Conservation (phyloP, 2,888 invertebrate genomes). For the Ganaspis brasiliensis region DNA sequence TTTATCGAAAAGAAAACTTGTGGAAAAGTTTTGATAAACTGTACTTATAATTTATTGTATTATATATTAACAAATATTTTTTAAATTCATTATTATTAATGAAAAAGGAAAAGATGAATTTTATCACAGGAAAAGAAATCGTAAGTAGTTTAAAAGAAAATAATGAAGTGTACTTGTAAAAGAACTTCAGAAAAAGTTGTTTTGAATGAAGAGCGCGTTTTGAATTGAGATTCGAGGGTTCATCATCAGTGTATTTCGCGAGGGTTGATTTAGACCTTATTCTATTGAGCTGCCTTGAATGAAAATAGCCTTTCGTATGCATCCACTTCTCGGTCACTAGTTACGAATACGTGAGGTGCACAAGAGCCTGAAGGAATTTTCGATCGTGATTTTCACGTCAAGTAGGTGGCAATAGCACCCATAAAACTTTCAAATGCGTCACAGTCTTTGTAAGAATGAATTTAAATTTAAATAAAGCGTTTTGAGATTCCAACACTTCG, state of each 20-base stretch:
- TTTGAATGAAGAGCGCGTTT: neutral
- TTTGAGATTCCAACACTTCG: neutral
- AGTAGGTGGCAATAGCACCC: neutral
- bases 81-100: too few relatives aligned
- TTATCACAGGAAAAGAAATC: too few relatives aligned
- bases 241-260: neutral
- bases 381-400: constrained; percentile 28
- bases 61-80: too few relatives aligned
- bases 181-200: neutral
- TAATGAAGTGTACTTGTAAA: neutral
- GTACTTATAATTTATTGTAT: too few relatives aligned
- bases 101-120: neutral
- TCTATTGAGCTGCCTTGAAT: constrained; percentile 19
- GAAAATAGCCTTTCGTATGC: constrained; percentile 41
- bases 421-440: constrained; percentile 14
- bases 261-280: constrained; percentile 18
- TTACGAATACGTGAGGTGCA: constrained; percentile 41
- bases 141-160: too few relatives aligned
- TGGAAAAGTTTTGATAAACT: too few relatives aligned
- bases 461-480: neutral
- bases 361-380: constrained; percentile 5
- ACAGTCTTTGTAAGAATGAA: neutral
- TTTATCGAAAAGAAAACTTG: too few relatives aligned
- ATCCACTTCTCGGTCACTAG: constrained; percentile 37
- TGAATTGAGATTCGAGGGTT: neutral